Percentiles rank a stretch among this genome's conserved stretches.
phyloP scores from a whole-genome alignment of 2,888 invertebrate genomes.

The Cryptophagus acutangulus region DNA sequence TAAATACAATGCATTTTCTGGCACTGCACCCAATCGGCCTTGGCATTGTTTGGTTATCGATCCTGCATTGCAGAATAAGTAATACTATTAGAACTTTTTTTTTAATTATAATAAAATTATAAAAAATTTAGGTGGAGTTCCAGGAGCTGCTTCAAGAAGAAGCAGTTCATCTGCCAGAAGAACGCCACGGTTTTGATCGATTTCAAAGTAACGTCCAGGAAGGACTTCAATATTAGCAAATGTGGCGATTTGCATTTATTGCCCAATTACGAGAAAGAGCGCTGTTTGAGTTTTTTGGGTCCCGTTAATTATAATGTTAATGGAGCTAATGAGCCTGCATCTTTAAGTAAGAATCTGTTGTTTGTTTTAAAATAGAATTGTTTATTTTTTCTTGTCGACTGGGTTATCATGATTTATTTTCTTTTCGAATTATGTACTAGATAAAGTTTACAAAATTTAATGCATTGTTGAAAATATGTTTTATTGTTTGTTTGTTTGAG shows the following conservation, averaged over 20 bases:
- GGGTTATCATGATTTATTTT: too few relatives aligned
- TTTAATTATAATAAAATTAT: too few relatives aligned
- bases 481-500: too few relatives aligned
- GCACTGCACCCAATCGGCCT: too few relatives aligned
- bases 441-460: too few relatives aligned
- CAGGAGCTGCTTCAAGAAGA: conserved; percentile 56
- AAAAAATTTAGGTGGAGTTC: conserved; percentile 61
- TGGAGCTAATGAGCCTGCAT: conserved; percentile 20
- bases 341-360: conserved; percentile 27
- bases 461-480: too few relatives aligned
- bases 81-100: too few relatives aligned
- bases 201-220: conserved; percentile 23
- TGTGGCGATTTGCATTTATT: conserved; percentile 26
- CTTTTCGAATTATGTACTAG: too few relatives aligned
- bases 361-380: too few relatives aligned
- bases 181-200: conserved; percentile 22
- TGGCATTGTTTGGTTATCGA: not conserved
- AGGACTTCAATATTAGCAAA: conserved; percentile 27
- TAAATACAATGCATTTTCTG: conserved; percentile 66
- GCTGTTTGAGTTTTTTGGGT: conserved; percentile 28
- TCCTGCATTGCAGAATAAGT: not conserved
- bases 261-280: conserved; percentile 23
- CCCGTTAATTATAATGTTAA: conserved; percentile 7
- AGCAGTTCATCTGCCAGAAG: conserved; percentile 62
- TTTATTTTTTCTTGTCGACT: too few relatives aligned